Conservation (phyloP, 2,888 invertebrate species). For the Deilephila elpenor region DNA sequence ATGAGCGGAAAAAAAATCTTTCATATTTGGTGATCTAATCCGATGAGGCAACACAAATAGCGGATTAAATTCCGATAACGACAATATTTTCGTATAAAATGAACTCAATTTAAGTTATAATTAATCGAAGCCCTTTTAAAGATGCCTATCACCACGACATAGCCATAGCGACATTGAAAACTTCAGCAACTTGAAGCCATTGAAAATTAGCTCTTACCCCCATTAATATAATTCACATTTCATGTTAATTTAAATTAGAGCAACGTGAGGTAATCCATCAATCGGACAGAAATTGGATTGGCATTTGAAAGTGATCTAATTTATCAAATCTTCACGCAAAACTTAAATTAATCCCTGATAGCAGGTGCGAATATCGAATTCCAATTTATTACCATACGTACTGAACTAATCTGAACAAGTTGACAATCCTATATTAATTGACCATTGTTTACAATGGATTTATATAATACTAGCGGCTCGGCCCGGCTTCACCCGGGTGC, state of each 20-base stretch:
- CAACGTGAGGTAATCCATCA: constrained; percentile 54
- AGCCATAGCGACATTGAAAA: neutral
- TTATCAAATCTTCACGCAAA: constrained; percentile 57
- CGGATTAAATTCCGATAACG: neutral
- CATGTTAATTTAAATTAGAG: constrained; percentile 35
- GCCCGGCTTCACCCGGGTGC: no score
- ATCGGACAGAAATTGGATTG: constrained; percentile 52
- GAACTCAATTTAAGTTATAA: neutral
- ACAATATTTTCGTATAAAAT: neutral
- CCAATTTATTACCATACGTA: constrained; percentile 30
- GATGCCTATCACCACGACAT: neutral
- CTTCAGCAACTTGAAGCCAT: neutral
- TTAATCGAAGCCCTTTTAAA: neutral
- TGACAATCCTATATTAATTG: neutral
- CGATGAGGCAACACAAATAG: no score
- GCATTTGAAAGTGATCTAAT: constrained; percentile 58
- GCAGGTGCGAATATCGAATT: constrained; percentile 50
- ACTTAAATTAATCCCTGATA: constrained; percentile 47
- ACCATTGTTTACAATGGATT: neutral
- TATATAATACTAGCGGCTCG: no score
- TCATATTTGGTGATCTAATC: no score
- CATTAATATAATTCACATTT: constrained; percentile 38
- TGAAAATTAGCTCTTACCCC: constrained; percentile 28
- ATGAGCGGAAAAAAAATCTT: no score
- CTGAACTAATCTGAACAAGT: neutral